Evolutionary conservation across 2,797 vertebrate genomes (phyloP), one percentile per base, ranked within the genome.

Genomic region (Sebastes ruberrimus): DNA sequence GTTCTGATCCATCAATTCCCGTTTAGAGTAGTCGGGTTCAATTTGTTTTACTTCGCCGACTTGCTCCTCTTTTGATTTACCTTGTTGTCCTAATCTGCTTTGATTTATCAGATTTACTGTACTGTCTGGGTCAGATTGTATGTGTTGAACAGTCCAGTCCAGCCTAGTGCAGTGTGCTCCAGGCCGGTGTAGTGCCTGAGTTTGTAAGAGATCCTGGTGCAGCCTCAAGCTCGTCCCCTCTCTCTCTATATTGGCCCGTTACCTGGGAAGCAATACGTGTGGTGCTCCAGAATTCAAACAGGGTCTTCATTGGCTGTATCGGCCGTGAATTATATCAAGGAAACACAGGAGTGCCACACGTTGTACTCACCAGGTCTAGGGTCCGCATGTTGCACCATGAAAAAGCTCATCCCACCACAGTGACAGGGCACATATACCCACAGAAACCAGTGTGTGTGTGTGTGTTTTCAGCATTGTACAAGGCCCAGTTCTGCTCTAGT

Each of bases 241-340:
- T 80, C 64, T 74, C 56, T 79, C 28, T 82, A 71, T 75, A 68
- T 60, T 60, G 78, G 60, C 88, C 92, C 62, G 14, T 71, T 91
- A 92, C 93, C 92, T 89, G 92, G 83, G 80, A 88, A 84, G 91
- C 77, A 73, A 85, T 35, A 79, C 72, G 66, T 91, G 87, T 91
- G 88, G 89, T 60, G 65, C 92, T 94, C 92, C 92, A 84, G 89
- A 91, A 89, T 84, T 89, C 84, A 94, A 94, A 94, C 95, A 95
- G 95, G 95, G 94, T 95, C 93, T 93, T 95, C 95, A 94, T 92
- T 79, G 94, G 95, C 92, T 93, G 55, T 78, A 84, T 53, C 5
- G 32, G 93, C 95, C 95, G 75, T 95, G 94, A 95, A 93, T 93
- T 94, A 92, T 95, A 94, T 94, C 91, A 94, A 88, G 92, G 91